phyloP scores from a whole-genome alignment of 2,888 invertebrate genomes.

The Machimus atricapillus region DNA sequence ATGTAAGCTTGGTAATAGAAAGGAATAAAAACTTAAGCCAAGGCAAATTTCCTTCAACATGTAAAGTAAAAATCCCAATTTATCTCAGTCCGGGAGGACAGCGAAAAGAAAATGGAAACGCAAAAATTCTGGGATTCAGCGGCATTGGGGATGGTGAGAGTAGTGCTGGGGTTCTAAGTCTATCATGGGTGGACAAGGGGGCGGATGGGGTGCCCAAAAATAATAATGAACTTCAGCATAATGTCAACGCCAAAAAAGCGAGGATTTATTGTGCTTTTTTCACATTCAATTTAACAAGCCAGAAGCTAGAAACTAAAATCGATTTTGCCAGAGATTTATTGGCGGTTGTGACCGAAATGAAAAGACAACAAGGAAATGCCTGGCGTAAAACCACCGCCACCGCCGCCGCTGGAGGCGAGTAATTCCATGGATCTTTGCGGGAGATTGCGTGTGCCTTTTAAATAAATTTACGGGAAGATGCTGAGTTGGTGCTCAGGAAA shows the following conservation, averaged over 20 bases:
- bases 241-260: slow-evolving; percentile 5
- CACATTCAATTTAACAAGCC: slow-evolving; percentile 21
- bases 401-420: neutral
- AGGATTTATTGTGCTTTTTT: slow-evolving; percentile 15
- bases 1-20: neutral
- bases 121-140: neutral
- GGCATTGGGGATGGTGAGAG: neutral
- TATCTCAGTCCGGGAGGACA: neutral
- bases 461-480: neutral
- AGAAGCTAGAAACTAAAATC: slow-evolving; percentile 25
- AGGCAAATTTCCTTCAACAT: neutral
- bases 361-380: slow-evolving; percentile 5
- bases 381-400: neutral
- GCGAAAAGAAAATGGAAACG: neutral
- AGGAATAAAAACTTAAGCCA: neutral
- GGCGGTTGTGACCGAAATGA: neutral
- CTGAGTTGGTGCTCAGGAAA: neutral
- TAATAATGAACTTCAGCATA: slow-evolving; percentile 4
- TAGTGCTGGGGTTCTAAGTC: neutral
- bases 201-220: neutral
- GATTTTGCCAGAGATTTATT: slow-evolving; percentile 2
- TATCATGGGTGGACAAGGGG: neutral
- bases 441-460: slow-evolving; percentile 7
- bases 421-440: neutral
- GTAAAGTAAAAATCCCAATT: neutral